Percentiles rank a stretch among this genome's conserved stretches.
Conservation (phyloP, 2,113 vertebrate species). For the Brienomyrus brachyistius region DNA sequence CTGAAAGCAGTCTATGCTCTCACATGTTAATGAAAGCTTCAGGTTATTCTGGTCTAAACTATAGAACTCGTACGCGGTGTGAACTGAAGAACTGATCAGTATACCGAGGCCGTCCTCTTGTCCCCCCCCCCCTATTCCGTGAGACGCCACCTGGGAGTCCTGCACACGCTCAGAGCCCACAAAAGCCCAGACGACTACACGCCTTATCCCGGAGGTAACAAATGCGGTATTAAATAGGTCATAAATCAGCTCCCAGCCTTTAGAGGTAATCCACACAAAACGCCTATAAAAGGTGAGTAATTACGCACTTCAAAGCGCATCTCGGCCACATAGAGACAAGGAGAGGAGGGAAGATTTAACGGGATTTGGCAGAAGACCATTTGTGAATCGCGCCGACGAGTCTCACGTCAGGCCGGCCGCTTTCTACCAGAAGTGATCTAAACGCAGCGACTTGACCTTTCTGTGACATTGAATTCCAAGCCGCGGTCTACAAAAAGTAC, state of each 20-base stretch:
- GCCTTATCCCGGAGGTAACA: no score
- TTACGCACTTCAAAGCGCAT: not conserved
- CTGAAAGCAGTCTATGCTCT: not conserved
- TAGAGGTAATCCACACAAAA: not conserved
- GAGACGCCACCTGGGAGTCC: not conserved
- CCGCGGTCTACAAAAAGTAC: not conserved
- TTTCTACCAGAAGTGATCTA: not conserved
- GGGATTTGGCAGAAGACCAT: not conserved
- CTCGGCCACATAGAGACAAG: not conserved
- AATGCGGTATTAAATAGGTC: not conserved
- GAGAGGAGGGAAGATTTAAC: not conserved
- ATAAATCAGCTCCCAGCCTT: slow-evolving; percentile 4
- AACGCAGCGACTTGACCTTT: not conserved
- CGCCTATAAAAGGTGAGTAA: not conserved
- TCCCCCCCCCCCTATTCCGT: not conserved
- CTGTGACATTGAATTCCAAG: not conserved
- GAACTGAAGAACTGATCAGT: not conserved
- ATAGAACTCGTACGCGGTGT: not conserved
- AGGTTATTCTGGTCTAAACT: not conserved
- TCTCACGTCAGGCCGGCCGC: not conserved
- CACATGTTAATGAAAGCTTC: not conserved
- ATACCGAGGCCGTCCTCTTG: not conserved
- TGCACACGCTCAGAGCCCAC: not conserved
- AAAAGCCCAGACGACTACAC: not conserved
- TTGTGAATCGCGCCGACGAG: not conserved